A percentile compares a stretch with the other conserved stretches of the same genome.
Conservation (phyloP, 92 coral and sea anemone species). For the Anthopleura xanthogrammica region DNA sequence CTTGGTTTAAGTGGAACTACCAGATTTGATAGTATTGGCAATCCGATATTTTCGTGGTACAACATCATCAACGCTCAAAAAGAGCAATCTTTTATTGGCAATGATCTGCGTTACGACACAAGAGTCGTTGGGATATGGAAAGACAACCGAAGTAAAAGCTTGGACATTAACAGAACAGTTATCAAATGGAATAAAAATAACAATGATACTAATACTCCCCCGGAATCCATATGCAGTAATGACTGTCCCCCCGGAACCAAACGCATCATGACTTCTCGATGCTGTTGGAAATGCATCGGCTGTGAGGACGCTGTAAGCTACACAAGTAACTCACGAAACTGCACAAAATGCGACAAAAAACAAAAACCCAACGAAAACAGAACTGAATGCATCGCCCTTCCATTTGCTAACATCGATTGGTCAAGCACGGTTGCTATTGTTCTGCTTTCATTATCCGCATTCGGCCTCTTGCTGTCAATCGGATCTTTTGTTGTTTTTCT, state of each 20-base stretch:
- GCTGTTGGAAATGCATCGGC: slow-evolving; percentile 67
- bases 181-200: slow-evolving; percentile 15
- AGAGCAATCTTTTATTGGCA: not conserved
- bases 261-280: slow-evolving; percentile 26
- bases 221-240: slow-evolving; percentile 25
- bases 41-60: slow-evolving; percentile 55
- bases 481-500: slow-evolving; percentile 11
- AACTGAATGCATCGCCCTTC: slow-evolving; percentile 42
- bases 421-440: slow-evolving; percentile 36
- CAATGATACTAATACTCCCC: not conserved
- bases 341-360: slow-evolving; percentile 47
- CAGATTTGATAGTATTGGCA: slow-evolving; percentile 50
- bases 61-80: slow-evolving; percentile 55
- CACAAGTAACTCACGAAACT: slow-evolving; percentile 40
- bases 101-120: slow-evolving; percentile 12
- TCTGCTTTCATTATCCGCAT: not conserved
- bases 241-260: slow-evolving; percentile 29
- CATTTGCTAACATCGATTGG: slow-evolving; percentile 39
- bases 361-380: slow-evolving; percentile 44
- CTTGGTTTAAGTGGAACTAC: slow-evolving; percentile 55
- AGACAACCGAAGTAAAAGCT: not conserved
- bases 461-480: slow-evolving; percentile 12
- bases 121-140: slow-evolving; percentile 33
- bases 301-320: slow-evolving; percentile 60
- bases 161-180: slow-evolving; percentile 6